Percentiles rank a stretch among this genome's conserved stretches.
Conservation (phyloP, 2,113 vertebrate genomes). For the Serilophus lunatus region DNA sequence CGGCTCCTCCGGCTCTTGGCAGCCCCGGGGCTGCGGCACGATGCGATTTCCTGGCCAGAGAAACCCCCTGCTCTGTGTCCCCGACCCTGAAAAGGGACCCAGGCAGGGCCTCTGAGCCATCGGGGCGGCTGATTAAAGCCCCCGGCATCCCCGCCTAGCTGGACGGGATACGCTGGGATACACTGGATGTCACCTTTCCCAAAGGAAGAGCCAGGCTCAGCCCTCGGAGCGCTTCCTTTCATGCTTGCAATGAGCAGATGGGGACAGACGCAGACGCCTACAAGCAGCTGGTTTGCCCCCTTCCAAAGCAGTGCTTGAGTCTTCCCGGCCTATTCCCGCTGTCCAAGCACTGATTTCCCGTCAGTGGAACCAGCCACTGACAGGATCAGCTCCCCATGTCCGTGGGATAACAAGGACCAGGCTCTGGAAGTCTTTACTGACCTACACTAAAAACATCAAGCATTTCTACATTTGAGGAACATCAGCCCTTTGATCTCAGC, state of each 20-base stretch:
- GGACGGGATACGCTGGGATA: background rate
- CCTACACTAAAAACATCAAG: fast-evolving
- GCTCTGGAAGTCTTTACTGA: background rate
- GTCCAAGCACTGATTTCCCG: background rate
- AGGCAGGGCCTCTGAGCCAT: background rate
- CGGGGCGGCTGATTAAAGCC: background rate
- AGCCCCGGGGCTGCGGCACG: background rate
- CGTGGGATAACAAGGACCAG: background rate
- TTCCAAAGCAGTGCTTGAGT: fast-evolving
- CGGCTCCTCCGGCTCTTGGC: background rate
- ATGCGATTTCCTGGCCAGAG: background rate
- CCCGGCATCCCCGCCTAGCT: background rate
- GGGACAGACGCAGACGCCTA: background rate
- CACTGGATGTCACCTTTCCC: background rate
- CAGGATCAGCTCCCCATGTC: background rate
- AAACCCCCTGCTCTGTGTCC: background rate
- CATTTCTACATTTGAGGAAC: background rate
- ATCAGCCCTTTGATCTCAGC: background rate
- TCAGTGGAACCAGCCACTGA: background rate
- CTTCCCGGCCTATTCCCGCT: background rate
- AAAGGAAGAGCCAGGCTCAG: background rate
- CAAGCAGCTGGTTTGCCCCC: background rate
- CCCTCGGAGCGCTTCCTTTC: background rate
- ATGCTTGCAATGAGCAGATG: fast-evolving
- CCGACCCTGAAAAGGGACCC: background rate